These are phyloP conservation scores for Brachypterus glaber DNA, from an alignment of 2,888 invertebrate genomes.

Conservation along the genomic window DNA sequence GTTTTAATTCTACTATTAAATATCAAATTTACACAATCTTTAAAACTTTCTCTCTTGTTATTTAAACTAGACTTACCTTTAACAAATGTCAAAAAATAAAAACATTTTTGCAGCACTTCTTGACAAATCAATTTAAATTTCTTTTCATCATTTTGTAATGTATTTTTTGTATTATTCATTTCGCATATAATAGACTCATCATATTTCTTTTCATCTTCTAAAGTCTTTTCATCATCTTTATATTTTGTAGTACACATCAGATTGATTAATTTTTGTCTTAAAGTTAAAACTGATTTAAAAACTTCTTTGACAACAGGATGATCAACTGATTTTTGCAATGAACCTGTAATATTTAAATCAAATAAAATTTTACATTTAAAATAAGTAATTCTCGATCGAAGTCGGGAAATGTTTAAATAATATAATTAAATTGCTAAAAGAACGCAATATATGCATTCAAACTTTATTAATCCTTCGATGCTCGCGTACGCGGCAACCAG, in stretches of 20 bases:
- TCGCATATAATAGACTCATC: conserved; percentile 17
- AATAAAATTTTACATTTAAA: no score
- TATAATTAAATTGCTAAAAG: no score
- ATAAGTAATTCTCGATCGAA: no score
- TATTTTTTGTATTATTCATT: conserved; percentile 8
- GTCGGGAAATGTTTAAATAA: no score
- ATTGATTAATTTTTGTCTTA: conserved; percentile 32
- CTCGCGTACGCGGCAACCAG: no score
- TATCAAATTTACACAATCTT: no score
- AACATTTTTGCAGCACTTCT: conserved; percentile 41
- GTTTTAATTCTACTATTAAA: no score
- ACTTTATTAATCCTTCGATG: no score
- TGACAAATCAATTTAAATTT: conserved; percentile 37
- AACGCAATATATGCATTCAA: no score
- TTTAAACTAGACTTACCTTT: conserved; percentile 37
- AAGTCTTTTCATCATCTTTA: conserved; percentile 18
- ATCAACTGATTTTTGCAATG: conserved; percentile 35
- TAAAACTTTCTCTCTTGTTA: no score
- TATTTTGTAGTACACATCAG: conserved; percentile 24
- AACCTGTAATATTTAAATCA: no score
- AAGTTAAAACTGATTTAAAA: conserved; percentile 31
- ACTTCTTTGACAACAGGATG: conserved; percentile 33
- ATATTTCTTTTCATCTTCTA: conserved; percentile 20
- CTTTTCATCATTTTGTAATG: conserved; percentile 16
- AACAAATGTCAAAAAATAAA: conserved; percentile 44